Evolutionary conservation across 2,113 vertebrate genomes (phyloP), one percentile per base, ranked within the genome.

Genomic region (Rostratula benghalensis): DNA sequence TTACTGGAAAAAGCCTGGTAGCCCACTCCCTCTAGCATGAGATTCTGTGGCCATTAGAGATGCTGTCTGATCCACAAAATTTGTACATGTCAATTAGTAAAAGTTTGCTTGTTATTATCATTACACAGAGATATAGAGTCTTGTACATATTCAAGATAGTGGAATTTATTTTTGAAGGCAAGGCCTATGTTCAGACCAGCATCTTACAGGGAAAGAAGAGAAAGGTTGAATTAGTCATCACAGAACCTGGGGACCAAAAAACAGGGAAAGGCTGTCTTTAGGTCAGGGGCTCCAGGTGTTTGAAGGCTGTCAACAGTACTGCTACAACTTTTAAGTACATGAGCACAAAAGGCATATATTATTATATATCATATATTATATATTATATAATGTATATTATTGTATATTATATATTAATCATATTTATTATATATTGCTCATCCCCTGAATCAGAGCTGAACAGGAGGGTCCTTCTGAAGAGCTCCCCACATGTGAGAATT

Each of bases 231-330:
- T 50, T 53, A 69, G 10, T 43, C 2, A 24, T 71, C 82, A 71
- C n/a, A 35, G 53, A 59, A 79, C 20, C 25, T 78, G 31, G 2
- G 5, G 22, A 46, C 28, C 48, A 46, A 76, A 92, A 28, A 22
- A 74, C 22, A 78, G 11, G 17, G 22, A 79, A 70, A 2, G 3
- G 3, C 10, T 33, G 9, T 28, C 10, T 23, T 71, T 43, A 71
- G 3, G 31, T 64, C 31, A 64, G 18, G 4, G 0, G 0, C 3
- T 85, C 5, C 11, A 65, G 33, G 2, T 80, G 14, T 68, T 82
- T n/a, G 33, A 79, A 70, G 21, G 6, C 25, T 31, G 7, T 30
- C 23, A 25, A 83, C 37, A 15, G 3, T n/a, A 11, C 30, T 57
- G 33, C 20, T 56, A 33, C 17, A 75, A 23, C 18, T 87, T 85